These are phyloP conservation scores for Rhopalosiphum maidis DNA, from an alignment of 1,140 invertebrate species.

Conservation along the genomic window DNA sequence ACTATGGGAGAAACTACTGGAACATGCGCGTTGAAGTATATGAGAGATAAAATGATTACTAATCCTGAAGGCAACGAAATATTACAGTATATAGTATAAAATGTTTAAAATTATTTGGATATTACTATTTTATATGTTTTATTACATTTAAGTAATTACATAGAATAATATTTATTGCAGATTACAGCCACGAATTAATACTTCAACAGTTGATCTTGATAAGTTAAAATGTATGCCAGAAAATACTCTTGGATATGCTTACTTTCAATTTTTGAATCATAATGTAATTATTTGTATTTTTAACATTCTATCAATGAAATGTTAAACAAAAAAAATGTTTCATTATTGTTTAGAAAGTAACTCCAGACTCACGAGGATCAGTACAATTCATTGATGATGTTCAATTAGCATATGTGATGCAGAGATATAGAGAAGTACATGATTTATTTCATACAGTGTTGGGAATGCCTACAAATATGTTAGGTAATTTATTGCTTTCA, in stretches of 20 bases:
- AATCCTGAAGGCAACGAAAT: slow-evolving; percentile 76
- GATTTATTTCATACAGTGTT: slow-evolving; percentile 92
- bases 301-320: background rate
- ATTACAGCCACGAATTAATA: slow-evolving; percentile 87
- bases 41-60: slow-evolving; percentile 72
- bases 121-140: background rate
- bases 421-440: slow-evolving; percentile 88
- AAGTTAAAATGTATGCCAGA: slow-evolving; percentile 75
- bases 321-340: background rate
- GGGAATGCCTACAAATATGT: slow-evolving; percentile 94
- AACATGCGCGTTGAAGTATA: slow-evolving; percentile 71
- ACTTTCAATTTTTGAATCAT: slow-evolving; percentile 80
- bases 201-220: slow-evolving; percentile 79
- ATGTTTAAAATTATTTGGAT: background rate
- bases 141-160: background rate
- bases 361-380: slow-evolving; percentile 85
- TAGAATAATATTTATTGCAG: slow-evolving; percentile 61
- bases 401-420: slow-evolving; percentile 94
- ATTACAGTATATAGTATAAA: slow-evolving; percentile 63
- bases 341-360: slow-evolving; percentile 75
- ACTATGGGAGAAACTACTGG: slow-evolving; percentile 91
- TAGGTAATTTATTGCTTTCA: slow-evolving; percentile 69
- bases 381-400: slow-evolving; percentile 92
- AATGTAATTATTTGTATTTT: slow-evolving; percentile 70
- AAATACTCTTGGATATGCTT: slow-evolving; percentile 83